Evolutionary conservation across 1,140 invertebrate genomes (phyloP), one percentile per base, ranked within the genome.

Genomic region (Drosophila obscura): DNA sequence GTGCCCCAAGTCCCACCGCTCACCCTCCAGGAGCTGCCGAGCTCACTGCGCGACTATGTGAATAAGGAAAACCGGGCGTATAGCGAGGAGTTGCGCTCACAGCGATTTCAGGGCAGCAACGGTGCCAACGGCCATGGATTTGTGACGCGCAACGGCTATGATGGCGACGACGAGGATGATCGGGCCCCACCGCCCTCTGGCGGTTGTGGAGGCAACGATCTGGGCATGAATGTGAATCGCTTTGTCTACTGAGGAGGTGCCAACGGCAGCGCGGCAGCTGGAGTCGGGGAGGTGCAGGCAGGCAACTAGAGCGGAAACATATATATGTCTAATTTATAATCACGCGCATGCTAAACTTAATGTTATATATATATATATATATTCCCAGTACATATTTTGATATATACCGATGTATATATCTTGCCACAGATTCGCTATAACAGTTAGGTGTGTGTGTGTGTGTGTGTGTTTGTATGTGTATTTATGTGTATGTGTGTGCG

Each of bases 211-310:
- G 75, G 82, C 55, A 91, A 91, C 44, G 80, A 77, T 11, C 50
- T 91, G 55, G 81, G 72, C 65, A 84, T 85, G 68, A 90, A 90
- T 60, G 57, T 88, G 15, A 91, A 91, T 80, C 80, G 90, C n/a
- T 91, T 91, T 55, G 85, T 91, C 6, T 88, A 72, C 52, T 88
- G 73, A 87, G 65, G 28, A 24, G n/a, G 39, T 6, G 16, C 3
- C 11, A 55, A 49, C 48, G 45, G 19, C 13, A 22, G 9, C 5
- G 1, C 2, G 1, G 35, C 19, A 50, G 8, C 35, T 39, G 57
- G 28, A 16, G 51, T 19, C 59, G 57, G 59, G 63, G 51, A 56
- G 56, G 22, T 56, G 46, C 35, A 39, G 43, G 52, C 35, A 65
- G 51, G 56, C 45, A 41, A 73, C 39, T 48, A 59, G 49, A 71